These are phyloP conservation scores for Centruroides vittatus DNA, from an alignment of 1,140 invertebrate genomes.

Conservation along the genomic window DNA sequence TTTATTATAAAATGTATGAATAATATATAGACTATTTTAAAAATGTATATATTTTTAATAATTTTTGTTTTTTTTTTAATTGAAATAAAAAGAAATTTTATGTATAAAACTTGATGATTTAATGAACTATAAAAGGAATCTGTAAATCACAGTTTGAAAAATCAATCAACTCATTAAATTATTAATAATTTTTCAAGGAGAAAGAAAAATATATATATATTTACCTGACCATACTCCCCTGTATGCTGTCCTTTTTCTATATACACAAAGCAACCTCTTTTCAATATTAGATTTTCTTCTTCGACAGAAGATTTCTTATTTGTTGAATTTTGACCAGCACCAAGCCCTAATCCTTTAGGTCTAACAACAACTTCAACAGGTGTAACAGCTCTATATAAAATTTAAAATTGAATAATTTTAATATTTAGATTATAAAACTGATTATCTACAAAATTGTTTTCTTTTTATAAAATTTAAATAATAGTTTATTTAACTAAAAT, in stretches of 20 bases:
- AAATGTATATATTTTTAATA: no score
- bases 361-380: slow-evolving; percentile 44
- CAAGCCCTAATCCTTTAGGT: slow-evolving; percentile 81
- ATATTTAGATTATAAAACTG: neutral
- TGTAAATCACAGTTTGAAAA: no score
- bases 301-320: slow-evolving; percentile 27
- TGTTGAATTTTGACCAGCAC: slow-evolving; percentile 54
- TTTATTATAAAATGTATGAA: no score
- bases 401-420: neutral
- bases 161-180: no score
- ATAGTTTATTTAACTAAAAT: no score
- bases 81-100: no score
- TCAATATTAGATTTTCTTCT: slow-evolving; percentile 41
- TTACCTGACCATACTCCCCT: slow-evolving; percentile 61
- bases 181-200: no score
- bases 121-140: no score
- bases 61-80: no score
- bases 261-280: slow-evolving; percentile 45
- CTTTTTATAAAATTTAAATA: neutral
- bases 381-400: slow-evolving; percentile 33
- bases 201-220: neutral
- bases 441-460: neutral
- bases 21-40: no score
- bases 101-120: no score
- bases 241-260: slow-evolving; percentile 53